These are phyloP conservation scores for Holocentrus rufus DNA, from an alignment of 2,797 vertebrate species.

Conservation along the genomic window DNA sequence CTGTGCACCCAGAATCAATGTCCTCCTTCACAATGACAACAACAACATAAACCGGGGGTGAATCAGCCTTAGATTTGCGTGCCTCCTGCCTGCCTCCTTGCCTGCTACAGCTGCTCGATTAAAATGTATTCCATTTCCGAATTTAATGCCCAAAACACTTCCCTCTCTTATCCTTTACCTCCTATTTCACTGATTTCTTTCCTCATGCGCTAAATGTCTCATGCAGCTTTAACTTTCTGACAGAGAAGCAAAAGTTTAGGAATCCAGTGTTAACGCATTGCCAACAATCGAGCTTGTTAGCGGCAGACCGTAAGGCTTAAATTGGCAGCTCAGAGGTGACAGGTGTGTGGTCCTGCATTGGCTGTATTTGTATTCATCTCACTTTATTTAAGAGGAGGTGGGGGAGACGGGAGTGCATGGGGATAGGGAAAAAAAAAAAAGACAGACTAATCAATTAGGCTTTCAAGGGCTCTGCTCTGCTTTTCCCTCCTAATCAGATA, in stretches of 20 bases:
- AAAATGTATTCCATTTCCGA: constrained; percentile 54
- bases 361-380: constrained; percentile 77
- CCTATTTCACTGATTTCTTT: constrained; percentile 43
- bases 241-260: constrained; percentile 59
- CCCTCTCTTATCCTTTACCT: constrained; percentile 8
- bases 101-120: constrained; percentile 40
- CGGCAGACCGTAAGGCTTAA: constrained; percentile 62
- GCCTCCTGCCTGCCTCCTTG: constrained; percentile 6
- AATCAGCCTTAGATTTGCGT: constrained; percentile 33
- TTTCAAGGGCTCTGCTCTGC: constrained; percentile 71
- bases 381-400: constrained; percentile 71
- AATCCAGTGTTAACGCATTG: constrained; percentile 51
- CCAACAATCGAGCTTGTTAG: constrained; percentile 70
- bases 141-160: constrained; percentile 41
- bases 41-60: constrained; percentile 45
- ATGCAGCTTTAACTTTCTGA: constrained; percentile 51
- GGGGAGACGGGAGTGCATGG: constrained; percentile 36
- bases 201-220: constrained; percentile 14
- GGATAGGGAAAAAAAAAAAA: constrained; percentile 50
- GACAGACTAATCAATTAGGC: constrained; percentile 77
- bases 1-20: constrained; percentile 48
- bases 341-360: constrained; percentile 74
- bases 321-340: constrained; percentile 73
- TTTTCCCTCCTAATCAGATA: constrained; percentile 73
- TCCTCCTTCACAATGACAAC: constrained; percentile 49